Evolutionary conservation across 2,888 invertebrate species (phyloP).

Genomic region (Polymixis flavicincta): DNA sequence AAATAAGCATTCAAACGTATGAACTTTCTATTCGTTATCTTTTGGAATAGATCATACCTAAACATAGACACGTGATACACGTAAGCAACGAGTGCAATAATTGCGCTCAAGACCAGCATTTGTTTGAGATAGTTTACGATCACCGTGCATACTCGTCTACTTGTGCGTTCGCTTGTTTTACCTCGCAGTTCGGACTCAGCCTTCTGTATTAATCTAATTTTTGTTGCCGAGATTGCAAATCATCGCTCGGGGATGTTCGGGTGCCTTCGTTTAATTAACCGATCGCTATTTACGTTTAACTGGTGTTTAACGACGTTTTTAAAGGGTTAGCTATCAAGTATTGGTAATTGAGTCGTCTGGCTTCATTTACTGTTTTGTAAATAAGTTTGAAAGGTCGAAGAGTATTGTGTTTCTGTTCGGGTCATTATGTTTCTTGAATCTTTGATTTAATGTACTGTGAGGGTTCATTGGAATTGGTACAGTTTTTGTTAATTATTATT

Average conservation of each 20-base stretch:
- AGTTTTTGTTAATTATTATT: neutral
- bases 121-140: neutral
- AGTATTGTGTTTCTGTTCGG: slow-evolving; percentile 19
- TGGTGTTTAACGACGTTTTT: slow-evolving; percentile 63
- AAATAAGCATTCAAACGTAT: no score
- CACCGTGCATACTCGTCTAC: neutral
- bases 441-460: neutral
- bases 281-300: slow-evolving; percentile 57
- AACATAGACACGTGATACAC: no score
- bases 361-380: slow-evolving; percentile 55
- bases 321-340: slow-evolving; percentile 60
- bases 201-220: slow-evolving; percentile 15
- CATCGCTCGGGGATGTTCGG: slow-evolving; percentile 57
- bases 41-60: no score
- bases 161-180: neutral
- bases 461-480: neutral
- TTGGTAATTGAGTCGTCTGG: slow-evolving; percentile 54
- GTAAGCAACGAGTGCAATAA: no score
- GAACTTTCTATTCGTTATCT: no score
- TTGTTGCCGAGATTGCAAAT: slow-evolving; percentile 39
- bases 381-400: slow-evolving; percentile 41
- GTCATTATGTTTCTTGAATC: slow-evolving; percentile 21
- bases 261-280: slow-evolving; percentile 58
- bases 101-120: neutral
- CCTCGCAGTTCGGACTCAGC: accelerated